A percentile compares a stretch with the other conserved stretches of the same genome.
Conservation (phyloP, 2,113 vertebrate genomes). For the Abramis brama region DNA sequence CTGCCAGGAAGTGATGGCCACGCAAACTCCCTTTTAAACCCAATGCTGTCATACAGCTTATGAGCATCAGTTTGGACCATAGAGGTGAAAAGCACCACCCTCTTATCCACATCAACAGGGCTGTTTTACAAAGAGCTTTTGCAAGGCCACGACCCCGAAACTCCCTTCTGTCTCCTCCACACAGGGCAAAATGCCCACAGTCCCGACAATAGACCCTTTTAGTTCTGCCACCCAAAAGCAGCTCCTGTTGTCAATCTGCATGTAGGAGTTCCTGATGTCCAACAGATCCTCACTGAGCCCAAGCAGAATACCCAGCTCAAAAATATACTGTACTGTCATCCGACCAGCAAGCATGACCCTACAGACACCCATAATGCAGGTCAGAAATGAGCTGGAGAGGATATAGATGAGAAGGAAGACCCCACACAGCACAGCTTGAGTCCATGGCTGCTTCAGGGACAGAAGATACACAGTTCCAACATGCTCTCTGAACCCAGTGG, state of each 20-base stretch:
- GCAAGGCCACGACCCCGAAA: slow-evolving; percentile 67
- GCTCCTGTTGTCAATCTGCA: slow-evolving; percentile 33
- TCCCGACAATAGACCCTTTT: slow-evolving; percentile 63
- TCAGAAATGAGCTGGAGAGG: slow-evolving; percentile 64
- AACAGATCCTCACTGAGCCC: slow-evolving; percentile 68
- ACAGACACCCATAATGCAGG: slow-evolving; percentile 56
- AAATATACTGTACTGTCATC: slow-evolving; percentile 56
- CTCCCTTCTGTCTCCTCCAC: slow-evolving; percentile 28
- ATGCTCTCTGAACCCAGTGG: slow-evolving; percentile 66
- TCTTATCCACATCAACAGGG: slow-evolving; percentile 49
- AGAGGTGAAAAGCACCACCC: slow-evolving; percentile 70
- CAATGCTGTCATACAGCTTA: slow-evolving; percentile 62
- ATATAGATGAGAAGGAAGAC: slow-evolving; percentile 53
- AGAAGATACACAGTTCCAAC: slow-evolving; percentile 60
- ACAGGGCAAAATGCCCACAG: slow-evolving; percentile 60
- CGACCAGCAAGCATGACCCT: slow-evolving; percentile 59
- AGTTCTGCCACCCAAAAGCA: slow-evolving; percentile 73
- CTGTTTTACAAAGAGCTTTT: slow-evolving; percentile 62
- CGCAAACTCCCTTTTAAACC: slow-evolving; percentile 59
- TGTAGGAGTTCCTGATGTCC: slow-evolving; percentile 66
- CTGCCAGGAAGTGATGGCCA: slow-evolving; percentile 62
- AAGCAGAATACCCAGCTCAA: slow-evolving; percentile 65
- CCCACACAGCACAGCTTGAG: slow-evolving; percentile 57
- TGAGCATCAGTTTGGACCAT: slow-evolving; percentile 69
- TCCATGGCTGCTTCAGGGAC: slow-evolving; percentile 66